These are phyloP conservation scores for Diplazon laetatorius DNA, from an alignment of 2,888 invertebrate species.

Conservation along the genomic window DNA sequence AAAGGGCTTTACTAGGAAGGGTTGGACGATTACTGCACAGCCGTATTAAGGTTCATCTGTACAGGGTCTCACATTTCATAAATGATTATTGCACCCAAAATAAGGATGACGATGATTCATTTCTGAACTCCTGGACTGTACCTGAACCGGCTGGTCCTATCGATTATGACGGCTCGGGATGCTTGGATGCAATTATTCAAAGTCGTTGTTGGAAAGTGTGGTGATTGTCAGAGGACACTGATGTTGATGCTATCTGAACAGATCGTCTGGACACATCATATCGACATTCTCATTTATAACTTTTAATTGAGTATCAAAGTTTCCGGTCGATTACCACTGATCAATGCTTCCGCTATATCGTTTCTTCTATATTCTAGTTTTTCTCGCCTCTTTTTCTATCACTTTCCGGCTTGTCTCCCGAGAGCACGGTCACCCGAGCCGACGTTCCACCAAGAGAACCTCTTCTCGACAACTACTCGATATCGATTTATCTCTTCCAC, in stretches of 20 bases:
- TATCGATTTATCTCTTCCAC: conserved; percentile 49
- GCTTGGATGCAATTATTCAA: conserved; percentile 48
- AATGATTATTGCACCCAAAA: not conserved
- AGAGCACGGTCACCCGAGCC: conserved; percentile 66
- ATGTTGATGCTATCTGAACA: conserved; percentile 17
- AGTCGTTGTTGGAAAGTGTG: conserved; percentile 17
- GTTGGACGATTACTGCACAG: not conserved
- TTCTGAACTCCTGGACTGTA: not conserved
- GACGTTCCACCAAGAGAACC: conserved; percentile 67
- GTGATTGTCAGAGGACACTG: conserved; percentile 40
- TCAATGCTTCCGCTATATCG: conserved; percentile 67
- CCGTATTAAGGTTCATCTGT: not conserved
- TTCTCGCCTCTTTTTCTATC: conserved; percentile 40
- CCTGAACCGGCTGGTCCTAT: conserved; percentile 1
- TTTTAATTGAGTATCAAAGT: conserved; percentile 79
- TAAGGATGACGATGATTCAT: not conserved
- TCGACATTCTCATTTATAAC: conserved; percentile 77
- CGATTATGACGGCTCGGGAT: conserved; percentile 53
- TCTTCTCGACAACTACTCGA: conserved; percentile 53
- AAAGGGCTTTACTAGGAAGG: not conserved
- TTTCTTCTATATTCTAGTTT: conserved; percentile 32
- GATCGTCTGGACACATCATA: conserved; percentile 59
- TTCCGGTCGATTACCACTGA: conserved; percentile 71
- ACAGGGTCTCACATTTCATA: not conserved
- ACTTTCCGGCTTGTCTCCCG: conserved; percentile 58